Evolutionary conservation across 2,888 invertebrate species (phyloP), one percentile per base, ranked within the genome.

Genomic region (Conus canariensis): DNA sequence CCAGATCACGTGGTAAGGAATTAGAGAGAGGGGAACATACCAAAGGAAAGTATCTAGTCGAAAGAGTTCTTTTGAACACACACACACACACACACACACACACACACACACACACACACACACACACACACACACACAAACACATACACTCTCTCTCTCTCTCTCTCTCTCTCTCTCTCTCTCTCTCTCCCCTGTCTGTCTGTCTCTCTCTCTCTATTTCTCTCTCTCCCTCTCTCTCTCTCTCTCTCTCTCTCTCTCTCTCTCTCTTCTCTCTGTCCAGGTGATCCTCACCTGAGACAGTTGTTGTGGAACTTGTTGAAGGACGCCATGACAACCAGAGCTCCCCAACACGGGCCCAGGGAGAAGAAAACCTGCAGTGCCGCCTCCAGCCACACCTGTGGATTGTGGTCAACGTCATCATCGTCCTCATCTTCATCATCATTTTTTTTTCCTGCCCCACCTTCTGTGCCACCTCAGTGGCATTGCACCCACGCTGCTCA

Each of bases 231-330:
- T n/a, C 1, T n/a, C 1, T n/a, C 70, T 19, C 70, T 19, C 16
- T 45, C 45, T 45, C 45, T 45, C 4, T 45, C 45, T 45, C 45
- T n/a, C n/a, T n/a, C n/a, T n/a, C n/a, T n/a, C 45, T 4, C 45
- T 4, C 4, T 4, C n/a, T n/a, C n/a, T n/a, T n/a, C n/a, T n/a
- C 45, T 45, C 45, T 45, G 45, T 45, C 45, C 45, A 45, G 45
- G 45, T 4, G 45, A 2, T 45, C 45, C 45, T 45, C 19, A 83
- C 82, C 82, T 83, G 56, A 83, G 80, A 6, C 82, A 83, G 82
- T 83, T 83, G 56, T 83, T 83, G 82, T 58, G 25, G 19, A 83
- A 83, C 82, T 83, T 83, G 82, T 83, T 83, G 56, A n/a, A 83
- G 82, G 82, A 83, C 16, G 58, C 82, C 82, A 83, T 83, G 19